Conservation (phyloP, 2,888 invertebrate genomes). For the Azorinus chamasolen region DNA sequence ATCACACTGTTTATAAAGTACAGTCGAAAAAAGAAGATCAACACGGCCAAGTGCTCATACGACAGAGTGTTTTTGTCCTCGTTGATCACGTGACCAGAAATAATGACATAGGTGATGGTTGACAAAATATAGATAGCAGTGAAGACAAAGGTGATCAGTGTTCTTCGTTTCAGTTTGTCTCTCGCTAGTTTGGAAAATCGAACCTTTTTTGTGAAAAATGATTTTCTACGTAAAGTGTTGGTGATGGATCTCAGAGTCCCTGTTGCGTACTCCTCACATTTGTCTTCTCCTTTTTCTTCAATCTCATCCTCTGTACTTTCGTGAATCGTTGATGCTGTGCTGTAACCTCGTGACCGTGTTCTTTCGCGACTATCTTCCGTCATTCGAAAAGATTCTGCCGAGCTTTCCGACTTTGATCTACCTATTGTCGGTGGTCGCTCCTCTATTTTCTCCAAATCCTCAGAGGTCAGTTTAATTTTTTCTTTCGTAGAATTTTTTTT, state of each 20-base stretch:
- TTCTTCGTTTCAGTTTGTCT: conserved; percentile 30
- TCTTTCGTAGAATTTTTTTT: conserved; percentile 1
- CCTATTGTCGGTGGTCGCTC: conserved; percentile 4
- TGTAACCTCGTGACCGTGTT: too few species aligned
- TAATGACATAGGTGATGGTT: conserved; percentile 17
- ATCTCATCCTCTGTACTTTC: neutral
- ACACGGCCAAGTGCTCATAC: conserved; percentile 11
- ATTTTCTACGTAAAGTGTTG: neutral
- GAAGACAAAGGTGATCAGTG: conserved; percentile 41
- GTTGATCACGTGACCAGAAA: conserved; percentile 8
- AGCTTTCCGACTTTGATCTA: too few species aligned
- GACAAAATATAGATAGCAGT: conserved; percentile 34
- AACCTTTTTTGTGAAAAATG: conserved; percentile 13
- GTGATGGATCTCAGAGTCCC: neutral
- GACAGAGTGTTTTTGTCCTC: conserved; percentile 9
- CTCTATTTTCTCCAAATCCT: conserved; percentile 18
- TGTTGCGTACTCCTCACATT: too few species aligned
- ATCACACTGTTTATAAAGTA: conserved; percentile 44
- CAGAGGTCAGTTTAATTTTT: conserved; percentile 5
- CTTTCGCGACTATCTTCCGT: too few species aligned
- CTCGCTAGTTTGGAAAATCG: conserved; percentile 21
- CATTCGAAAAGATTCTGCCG: too few species aligned
- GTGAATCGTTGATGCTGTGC: neutral
- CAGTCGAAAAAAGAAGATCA: conserved; percentile 23
- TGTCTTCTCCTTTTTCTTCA: too few species aligned